phyloP scores from a whole-genome alignment of 1,140 invertebrate genomes.

The Akabosia matsudoensis region DNA sequence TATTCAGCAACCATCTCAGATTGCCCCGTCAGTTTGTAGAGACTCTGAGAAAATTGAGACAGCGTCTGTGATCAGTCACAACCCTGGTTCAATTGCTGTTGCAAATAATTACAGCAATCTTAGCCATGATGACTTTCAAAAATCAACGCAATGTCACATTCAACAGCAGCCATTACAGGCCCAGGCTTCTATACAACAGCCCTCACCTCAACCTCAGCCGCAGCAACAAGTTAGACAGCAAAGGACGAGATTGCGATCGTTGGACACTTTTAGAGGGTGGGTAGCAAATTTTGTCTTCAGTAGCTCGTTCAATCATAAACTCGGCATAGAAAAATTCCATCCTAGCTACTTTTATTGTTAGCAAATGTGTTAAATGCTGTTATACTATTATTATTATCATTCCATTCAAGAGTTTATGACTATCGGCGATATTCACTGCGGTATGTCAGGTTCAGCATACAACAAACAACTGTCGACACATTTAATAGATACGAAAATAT shows the following conservation, averaged over 20 bases:
- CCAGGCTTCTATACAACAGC: background rate
- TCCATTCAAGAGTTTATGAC: too few relatives aligned
- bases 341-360: too few relatives aligned
- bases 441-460: too few relatives aligned
- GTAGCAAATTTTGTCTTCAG: slow-evolving; percentile 25
- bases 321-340: too few relatives aligned
- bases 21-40: background rate
- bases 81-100: background rate
- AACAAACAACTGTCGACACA: too few relatives aligned
- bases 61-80: background rate
- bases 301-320: background rate
- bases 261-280: slow-evolving; percentile 78
- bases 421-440: too few relatives aligned
- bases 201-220: background rate
- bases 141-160: background rate
- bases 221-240: slow-evolving; percentile 36
- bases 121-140: background rate
- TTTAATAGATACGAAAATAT: too few relatives aligned
- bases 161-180: slow-evolving; percentile 17
- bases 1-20: background rate
- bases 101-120: background rate
- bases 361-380: too few relatives aligned
- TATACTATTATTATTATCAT: too few relatives aligned
- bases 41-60: slow-evolving; percentile 7
- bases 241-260: slow-evolving; percentile 64